Evolutionary conservation across 2,797 vertebrate species (phyloP).

Genomic region (Esox masquinongy): DNA sequence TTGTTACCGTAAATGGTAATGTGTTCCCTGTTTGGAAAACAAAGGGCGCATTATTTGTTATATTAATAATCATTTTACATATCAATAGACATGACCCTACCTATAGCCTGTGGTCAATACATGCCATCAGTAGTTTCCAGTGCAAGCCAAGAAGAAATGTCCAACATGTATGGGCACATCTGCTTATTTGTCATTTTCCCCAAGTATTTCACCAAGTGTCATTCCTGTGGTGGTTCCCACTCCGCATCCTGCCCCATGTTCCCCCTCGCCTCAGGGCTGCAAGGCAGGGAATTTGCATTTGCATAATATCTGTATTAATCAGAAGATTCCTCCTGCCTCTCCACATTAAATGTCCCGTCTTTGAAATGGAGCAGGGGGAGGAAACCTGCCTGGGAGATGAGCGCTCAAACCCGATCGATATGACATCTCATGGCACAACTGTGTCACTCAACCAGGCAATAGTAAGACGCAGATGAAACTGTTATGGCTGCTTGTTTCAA

Average conservation of each 20-base stretch:
- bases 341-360: background rate
- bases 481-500: background rate
- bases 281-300: conserved; percentile 38
- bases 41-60: too few species aligned
- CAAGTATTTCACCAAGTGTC: conserved; percentile 17
- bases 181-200: background rate
- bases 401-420: conserved; percentile 1
- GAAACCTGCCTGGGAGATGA: background rate
- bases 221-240: conserved; percentile 22
- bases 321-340: conserved; percentile 37
- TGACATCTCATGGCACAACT: background rate
- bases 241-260: conserved; percentile 8
- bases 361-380: background rate
- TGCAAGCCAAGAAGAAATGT: background rate
- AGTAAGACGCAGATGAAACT: background rate
- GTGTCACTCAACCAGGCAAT: background rate
- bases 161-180: background rate
- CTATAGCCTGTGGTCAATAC: background rate
- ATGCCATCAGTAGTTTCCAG: background rate
- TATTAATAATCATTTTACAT: too few species aligned
- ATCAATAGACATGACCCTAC: background rate
- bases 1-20: too few species aligned
- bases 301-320: conserved; percentile 55
- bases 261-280: conserved; percentile 18
- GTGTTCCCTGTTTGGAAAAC: too few species aligned